Evolutionary conservation across 92 coral and sea anemone species (phyloP).

Genomic region (Desmophyllum pertusum): DNA sequence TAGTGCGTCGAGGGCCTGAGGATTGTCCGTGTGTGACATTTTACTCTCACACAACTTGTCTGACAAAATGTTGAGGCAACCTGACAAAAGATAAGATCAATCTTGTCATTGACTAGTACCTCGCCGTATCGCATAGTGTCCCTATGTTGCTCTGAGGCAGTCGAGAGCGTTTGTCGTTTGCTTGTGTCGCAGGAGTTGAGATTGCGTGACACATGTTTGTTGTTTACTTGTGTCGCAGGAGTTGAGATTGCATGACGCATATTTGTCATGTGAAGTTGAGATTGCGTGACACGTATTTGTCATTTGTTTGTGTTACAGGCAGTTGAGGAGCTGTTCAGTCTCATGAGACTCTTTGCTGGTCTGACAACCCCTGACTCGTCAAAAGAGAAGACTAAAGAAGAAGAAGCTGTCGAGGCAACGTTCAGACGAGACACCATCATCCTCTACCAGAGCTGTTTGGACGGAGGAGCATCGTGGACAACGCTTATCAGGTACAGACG

Average conservation of each 20-base stretch:
- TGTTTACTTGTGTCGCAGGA: neutral
- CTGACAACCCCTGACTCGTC: conserved; percentile 65
- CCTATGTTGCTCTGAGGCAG: too few species aligned
- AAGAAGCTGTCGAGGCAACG: conserved; percentile 50
- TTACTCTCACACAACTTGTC: too few species aligned
- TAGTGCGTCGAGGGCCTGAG: too few species aligned
- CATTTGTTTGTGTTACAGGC: conserved; percentile 59
- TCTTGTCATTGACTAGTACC: too few species aligned
- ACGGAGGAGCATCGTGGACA: conserved; percentile 96
- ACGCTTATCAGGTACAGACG: conserved; percentile 81
- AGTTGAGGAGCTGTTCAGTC: conserved; percentile 92
- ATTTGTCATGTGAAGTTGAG: neutral
- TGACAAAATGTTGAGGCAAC: too few species aligned
- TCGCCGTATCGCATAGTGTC: too few species aligned
- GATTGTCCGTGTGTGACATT: too few species aligned
- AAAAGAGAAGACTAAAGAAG: conserved; percentile 58
- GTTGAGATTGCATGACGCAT: neutral
- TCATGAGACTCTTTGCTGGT: conserved; percentile 93
- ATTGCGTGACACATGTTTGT: conserved; percentile 1
- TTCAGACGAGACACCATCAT: conserved; percentile 88
- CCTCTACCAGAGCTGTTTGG: conserved; percentile 90
- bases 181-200: conserved; percentile 62
- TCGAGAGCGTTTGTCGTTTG: neutral
- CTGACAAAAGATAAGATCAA: too few species aligned
- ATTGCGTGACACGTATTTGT: neutral